Conservation (phyloP, 2,888 invertebrate genomes). For the Tetheella fluctuosa region DNA sequence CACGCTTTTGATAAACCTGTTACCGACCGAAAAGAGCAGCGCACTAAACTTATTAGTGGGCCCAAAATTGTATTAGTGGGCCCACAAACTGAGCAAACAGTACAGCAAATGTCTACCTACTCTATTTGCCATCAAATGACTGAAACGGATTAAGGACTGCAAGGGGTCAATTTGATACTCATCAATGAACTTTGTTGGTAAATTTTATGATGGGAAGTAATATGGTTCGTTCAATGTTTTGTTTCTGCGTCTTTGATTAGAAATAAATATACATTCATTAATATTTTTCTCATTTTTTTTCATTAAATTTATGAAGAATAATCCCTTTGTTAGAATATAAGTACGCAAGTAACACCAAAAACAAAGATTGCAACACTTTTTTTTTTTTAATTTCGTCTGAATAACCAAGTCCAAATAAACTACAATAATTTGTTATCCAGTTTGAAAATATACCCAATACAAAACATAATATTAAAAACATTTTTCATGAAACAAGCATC, state of each 20-base stretch:
- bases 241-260: not conserved
- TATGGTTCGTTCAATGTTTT: not conserved
- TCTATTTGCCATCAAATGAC: slow-evolving; percentile 64
- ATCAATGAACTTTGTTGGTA: slow-evolving; percentile 22
- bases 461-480: not conserved
- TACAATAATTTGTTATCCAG: too few relatives aligned
- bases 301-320: too few relatives aligned
- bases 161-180: slow-evolving; percentile 22
- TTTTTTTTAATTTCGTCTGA: too few relatives aligned
- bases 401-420: too few relatives aligned
- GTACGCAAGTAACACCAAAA: too few relatives aligned
- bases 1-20: slow-evolving; percentile 66
- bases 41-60: slow-evolving; percentile 60
- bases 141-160: slow-evolving; percentile 61
- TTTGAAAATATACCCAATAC: slow-evolving; percentile 1
- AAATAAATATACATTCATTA: too few relatives aligned
- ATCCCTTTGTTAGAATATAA: too few relatives aligned
- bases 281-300: too few relatives aligned
- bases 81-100: slow-evolving; percentile 58
- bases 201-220: slow-evolving; percentile 16
- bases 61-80: slow-evolving; percentile 69
- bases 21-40: slow-evolving; percentile 75
- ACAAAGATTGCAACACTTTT: too few relatives aligned
- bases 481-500: not conserved
- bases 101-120: slow-evolving; percentile 58